Evolutionary conservation across 2,888 invertebrate genomes (phyloP), one percentile per base, ranked within the genome.

Genomic region (Drosophila robusta): DNA sequence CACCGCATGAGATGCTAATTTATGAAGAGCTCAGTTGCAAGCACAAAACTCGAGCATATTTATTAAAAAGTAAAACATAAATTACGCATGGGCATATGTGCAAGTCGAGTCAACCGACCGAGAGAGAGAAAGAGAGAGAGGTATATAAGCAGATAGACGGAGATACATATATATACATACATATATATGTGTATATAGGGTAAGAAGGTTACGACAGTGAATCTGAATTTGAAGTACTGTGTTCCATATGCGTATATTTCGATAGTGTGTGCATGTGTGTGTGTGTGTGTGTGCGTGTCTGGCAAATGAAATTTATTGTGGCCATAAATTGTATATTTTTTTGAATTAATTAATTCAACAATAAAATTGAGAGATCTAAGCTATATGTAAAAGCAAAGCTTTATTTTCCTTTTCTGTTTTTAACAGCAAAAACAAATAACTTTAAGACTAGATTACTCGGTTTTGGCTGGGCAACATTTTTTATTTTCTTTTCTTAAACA

Each of bases 311-410:
- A 82, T 82, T 82, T 82, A 82, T 87, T 57, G 65, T 67, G 42
- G 39, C 75, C 70, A 87, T 82, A 84, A 82, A 87, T 84, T 75
- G 57, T 69, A 67, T 60, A 83, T 81, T 87, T 84, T 80, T 78
- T 80, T 78, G 75, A 81, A 78, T 80, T 81, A 84, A 87, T 87
- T 78, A 80, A 87, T 70, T 84, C 75, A 42, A 72, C 71, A 78
- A 87, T 80, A 78, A 84, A 82, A 70, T 64, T 50, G 39, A 64
- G 42, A 44, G 46, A 50, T 22, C 52, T 38, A 49, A 57, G 36
- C 45, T 45, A 41, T 5, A 11, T 11, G 18, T 9, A 5, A 11
- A 47, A 16, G 26, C 22, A 49, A 39, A 45, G 6, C 22, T 41
- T 22, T n/a, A 16, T 11, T 66, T 12, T 11, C 24, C 3, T 32